These are phyloP conservation scores for Theristus sp. DNA, from an alignment of 2,888 invertebrate genomes.

Conservation along the genomic window DNA sequence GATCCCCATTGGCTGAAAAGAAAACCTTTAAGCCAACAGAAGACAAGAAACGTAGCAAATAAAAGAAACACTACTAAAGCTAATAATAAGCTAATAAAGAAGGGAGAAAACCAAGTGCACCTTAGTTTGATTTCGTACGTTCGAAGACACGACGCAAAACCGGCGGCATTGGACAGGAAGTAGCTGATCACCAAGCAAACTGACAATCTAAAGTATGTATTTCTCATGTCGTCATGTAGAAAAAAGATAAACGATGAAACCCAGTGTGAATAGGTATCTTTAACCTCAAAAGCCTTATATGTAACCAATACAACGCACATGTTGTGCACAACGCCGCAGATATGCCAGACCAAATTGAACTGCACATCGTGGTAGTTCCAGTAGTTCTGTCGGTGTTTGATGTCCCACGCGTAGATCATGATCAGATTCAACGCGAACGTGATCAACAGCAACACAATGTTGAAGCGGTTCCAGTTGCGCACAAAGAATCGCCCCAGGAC, in stretches of 20 bases:
- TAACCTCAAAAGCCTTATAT: not conserved
- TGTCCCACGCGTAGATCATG: slow-evolving; percentile 22
- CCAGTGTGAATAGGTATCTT: too few species aligned
- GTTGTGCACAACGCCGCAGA: slow-evolving; percentile 2
- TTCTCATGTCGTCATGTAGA: not conserved
- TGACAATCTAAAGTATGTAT: not conserved
- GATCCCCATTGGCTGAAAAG: too few species aligned
- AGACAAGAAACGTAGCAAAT: too few species aligned
- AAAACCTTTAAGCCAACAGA: too few species aligned
- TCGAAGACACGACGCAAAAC: not conserved
- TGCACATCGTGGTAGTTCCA: slow-evolving; percentile 2
- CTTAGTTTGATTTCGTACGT: not conserved
- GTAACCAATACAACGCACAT: not conserved
- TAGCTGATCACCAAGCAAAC: slow-evolving; percentile 16
- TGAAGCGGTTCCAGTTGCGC: slow-evolving; percentile 27
- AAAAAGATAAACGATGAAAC: too few species aligned
- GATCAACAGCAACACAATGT: slow-evolving; percentile 22
- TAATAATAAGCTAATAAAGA: too few species aligned
- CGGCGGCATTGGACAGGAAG: slow-evolving; percentile 21
- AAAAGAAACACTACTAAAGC: too few species aligned
- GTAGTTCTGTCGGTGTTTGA: slow-evolving; percentile 14
- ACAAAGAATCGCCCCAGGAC: slow-evolving; percentile 24
- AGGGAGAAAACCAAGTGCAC: too few species aligned
- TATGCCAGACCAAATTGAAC: not conserved
- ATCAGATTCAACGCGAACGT: slow-evolving; percentile 20